phyloP scores from a whole-genome alignment of 1,140 invertebrate species.

The Elysia chlorotica region DNA sequence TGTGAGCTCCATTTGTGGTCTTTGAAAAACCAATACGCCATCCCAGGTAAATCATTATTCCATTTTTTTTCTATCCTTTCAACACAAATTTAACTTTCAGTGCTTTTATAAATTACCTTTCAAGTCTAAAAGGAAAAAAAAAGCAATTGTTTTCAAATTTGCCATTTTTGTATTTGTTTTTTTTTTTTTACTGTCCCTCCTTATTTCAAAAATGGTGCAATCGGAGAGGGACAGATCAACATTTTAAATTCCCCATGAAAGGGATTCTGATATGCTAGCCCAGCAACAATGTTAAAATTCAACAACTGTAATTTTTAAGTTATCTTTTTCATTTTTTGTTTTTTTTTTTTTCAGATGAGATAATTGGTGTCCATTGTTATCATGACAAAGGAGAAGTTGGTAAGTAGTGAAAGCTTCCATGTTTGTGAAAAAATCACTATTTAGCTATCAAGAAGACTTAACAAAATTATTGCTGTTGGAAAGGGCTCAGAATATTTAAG shows the following conservation, averaged over 20 bases:
- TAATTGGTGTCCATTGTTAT: conserved; percentile 50
- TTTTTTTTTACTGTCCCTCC: not conserved
- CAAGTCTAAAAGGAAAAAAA: no score
- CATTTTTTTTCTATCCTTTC: no score
- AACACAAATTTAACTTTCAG: no score
- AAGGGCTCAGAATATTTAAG: no score
- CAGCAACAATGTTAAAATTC: no score
- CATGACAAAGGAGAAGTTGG: conserved; percentile 50
- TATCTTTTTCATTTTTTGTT: conserved; percentile 5
- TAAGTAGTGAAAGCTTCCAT: no score
- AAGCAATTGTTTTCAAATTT: not conserved
- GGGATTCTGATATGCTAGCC: no score
- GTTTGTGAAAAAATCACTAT: no score
- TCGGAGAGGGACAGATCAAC: not conserved
- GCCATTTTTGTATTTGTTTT: not conserved
- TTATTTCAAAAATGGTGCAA: not conserved
- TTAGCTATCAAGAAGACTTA: no score
- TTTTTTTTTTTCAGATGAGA: conserved; percentile 39
- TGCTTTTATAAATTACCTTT: no score
- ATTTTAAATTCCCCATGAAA: not conserved
- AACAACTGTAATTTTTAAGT: not conserved
- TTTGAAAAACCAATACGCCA: conserved; percentile 42
- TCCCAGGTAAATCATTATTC: conserved; percentile 36
- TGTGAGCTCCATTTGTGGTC: conserved; percentile 50
- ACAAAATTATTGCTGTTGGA: no score